phyloP scores from a whole-genome alignment of 1,140 invertebrate species.

The Psix sp. region DNA sequence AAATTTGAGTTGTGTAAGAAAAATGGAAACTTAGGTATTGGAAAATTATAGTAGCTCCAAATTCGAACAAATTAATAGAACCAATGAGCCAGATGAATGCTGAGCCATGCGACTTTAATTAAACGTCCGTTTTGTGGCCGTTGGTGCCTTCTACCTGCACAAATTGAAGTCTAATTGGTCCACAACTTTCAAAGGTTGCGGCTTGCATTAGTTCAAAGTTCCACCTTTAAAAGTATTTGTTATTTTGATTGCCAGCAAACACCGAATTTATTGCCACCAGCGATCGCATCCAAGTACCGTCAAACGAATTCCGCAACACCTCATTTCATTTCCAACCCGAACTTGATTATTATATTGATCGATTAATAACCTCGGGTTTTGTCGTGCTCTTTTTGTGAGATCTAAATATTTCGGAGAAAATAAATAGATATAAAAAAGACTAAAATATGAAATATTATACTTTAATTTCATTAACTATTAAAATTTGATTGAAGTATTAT shows the following conservation, averaged over 20 bases:
- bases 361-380: no score
- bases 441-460: no score
- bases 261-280: background rate
- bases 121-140: slow-evolving; percentile 67
- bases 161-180: slow-evolving; percentile 68
- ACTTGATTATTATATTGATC: no score
- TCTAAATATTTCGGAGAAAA: no score
- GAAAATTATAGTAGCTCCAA: slow-evolving; percentile 35
- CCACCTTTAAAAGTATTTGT: slow-evolving; percentile 28
- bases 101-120: slow-evolving; percentile 66
- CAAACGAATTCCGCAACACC: background rate
- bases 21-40: no score
- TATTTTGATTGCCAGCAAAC: slow-evolving; percentile 26
- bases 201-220: slow-evolving; percentile 61
- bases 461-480: no score
- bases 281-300: background rate
- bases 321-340: no score
- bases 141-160: slow-evolving; percentile 59
- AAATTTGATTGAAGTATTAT: no score
- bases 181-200: slow-evolving; percentile 60
- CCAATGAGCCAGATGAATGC: slow-evolving; percentile 58
- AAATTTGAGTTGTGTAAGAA: slow-evolving; percentile 1
- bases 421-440: no score
- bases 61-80: slow-evolving; percentile 56
- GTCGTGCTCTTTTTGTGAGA: no score